phyloP scores from a whole-genome alignment of 2,888 invertebrate species.

The Nasonia oneida region DNA sequence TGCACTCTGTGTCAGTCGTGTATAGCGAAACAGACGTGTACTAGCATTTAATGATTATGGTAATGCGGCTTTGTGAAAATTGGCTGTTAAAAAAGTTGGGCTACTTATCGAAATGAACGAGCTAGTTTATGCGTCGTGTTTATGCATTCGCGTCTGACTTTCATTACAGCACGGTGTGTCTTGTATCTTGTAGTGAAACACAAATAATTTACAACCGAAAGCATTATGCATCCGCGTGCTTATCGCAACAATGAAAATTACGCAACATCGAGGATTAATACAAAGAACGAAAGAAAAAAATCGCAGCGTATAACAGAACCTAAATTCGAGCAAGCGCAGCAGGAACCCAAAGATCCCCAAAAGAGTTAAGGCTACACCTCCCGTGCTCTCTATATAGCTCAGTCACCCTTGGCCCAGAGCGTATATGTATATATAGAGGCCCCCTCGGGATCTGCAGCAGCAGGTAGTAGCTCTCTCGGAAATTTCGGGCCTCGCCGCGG shows the following conservation, averaged over 20 bases:
- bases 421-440: neutral
- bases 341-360: conserved; percentile 2
- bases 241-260: neutral
- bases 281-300: neutral
- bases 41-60: conserved; percentile 8
- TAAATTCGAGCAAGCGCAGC: neutral
- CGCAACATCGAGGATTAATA: neutral
- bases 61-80: conserved; percentile 5
- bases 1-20: neutral
- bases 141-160: neutral
- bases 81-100: conserved; percentile 7
- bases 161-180: neutral
- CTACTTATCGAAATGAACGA: neutral
- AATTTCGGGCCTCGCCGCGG: neutral
- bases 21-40: neutral
- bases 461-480: conserved; percentile 16
- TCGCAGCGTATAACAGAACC: neutral
- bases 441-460: neutral
- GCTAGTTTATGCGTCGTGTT: neutral
- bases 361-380: neutral
- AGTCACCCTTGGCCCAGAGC: conserved; percentile 2
- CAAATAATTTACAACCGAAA: too few relatives aligned
- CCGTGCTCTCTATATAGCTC: neutral
- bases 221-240: too few relatives aligned
- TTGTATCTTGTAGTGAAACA: neutral